Evolutionary conservation across 1,140 invertebrate species (phyloP), one percentile per base, ranked within the genome.

Genomic region (Drosophila truncata): DNA sequence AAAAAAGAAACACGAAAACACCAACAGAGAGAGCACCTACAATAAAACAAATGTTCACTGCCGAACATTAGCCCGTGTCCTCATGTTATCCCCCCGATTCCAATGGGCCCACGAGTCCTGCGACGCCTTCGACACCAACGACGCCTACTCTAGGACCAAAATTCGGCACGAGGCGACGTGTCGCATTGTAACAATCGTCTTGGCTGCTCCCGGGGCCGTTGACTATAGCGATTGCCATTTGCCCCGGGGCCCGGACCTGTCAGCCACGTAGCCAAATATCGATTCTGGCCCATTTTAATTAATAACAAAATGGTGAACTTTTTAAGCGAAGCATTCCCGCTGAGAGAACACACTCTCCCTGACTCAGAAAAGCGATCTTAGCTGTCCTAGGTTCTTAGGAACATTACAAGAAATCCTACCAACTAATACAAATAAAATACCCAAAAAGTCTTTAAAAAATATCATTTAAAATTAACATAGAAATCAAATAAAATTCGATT

Each of bases 211-310:
- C 44, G 47, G 55, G 58, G 77, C 57, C 55, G 25, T 41, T 52
- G 69, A 72, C 65, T 72, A 33, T 50, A 31, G 37, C 31, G 20
- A 18, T 42, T 31, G 33, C 50, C 55, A 29, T 66, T 44, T 23
- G 31, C 63, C 63, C 58, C 20, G 35, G 14, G 41, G 31, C 39
- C 39, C 49, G 54, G 23, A 44, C 44, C 58, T 70, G 61, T 54
- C 47, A 61, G 80, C 77, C 80, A 84, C 78, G 67, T 74, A 67
- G 39, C 66, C 31, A 33, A 81, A 74, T 80, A 87, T 90, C 85
- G 84, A 88, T 88, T 90, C 54, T 29, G 69, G 49, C 67, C 65
- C 72, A 76, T 78, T 78, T 90, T 90, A 88, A 88, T 88, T 88
- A 88, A 88, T 90, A 80, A 80, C 75, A 77, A 84, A 67, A 82